A percentile compares a stretch with the other conserved stretches of the same genome.
Conservation (phyloP, 2,888 invertebrate species). For the Poecilobothrus nobilitatus region DNA sequence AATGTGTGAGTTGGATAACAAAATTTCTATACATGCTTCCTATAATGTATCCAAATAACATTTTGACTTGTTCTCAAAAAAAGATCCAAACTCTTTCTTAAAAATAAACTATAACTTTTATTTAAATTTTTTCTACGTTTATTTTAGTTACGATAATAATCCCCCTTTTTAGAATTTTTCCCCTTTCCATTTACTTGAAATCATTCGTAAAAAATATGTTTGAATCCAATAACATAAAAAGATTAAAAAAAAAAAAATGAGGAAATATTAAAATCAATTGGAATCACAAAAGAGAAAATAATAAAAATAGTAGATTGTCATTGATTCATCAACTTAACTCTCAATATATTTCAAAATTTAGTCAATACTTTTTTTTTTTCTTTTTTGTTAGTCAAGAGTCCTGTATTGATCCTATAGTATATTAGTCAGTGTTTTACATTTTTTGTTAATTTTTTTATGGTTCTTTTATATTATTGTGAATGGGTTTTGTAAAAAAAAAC, state of each 20-base stretch:
- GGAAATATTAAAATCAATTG: not conserved
- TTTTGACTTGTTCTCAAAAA: too few species aligned
- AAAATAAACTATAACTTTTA: too few species aligned
- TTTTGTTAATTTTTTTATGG: not conserved
- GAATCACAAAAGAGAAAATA: not conserved
- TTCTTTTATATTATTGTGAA: not conserved
- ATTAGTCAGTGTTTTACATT: not conserved
- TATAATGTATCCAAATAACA: too few species aligned
- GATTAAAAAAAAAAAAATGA: not conserved
- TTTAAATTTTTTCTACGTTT: too few species aligned
- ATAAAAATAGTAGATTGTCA: not conserved
- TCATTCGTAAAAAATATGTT: not conserved
- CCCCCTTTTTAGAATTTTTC: too few species aligned
- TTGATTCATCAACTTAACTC: conserved; percentile 6
- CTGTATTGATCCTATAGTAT: not conserved
- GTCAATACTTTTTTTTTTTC: not conserved
- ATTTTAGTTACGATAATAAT: too few species aligned
- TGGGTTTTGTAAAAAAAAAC: too few species aligned
- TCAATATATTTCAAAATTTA: not conserved
- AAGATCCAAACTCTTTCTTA: too few species aligned
- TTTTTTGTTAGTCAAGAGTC: too few species aligned
- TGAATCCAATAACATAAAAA: not conserved
- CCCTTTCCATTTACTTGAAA: too few species aligned
- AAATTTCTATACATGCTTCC: too few species aligned
- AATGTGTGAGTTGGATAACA: too few species aligned